A percentile compares a stretch with the other conserved stretches of the same genome.
phyloP scores from a whole-genome alignment of 2,113 vertebrate genomes.

The Platysternon megacephalum region DNA sequence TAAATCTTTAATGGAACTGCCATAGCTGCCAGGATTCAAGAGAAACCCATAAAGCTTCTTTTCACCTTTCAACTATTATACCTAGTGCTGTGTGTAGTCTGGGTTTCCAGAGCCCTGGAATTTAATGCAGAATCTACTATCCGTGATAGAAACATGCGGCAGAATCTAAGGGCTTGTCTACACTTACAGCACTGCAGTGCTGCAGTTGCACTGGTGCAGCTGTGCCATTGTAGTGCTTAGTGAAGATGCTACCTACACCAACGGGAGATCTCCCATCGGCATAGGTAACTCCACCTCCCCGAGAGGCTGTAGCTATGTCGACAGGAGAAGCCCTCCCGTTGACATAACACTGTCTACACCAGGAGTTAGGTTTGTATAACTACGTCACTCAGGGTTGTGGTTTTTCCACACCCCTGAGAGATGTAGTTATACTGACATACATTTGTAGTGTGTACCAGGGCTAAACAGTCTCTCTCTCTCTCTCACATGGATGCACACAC shows the following conservation, averaged over 20 bases:
- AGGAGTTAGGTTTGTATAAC: background rate
- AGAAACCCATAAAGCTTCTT: background rate
- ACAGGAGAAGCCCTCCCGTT: background rate
- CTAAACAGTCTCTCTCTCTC: no score
- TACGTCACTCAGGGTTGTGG: background rate
- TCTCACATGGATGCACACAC: no score
- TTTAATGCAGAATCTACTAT: background rate
- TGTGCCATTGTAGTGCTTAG: background rate
- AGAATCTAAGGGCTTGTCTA: background rate
- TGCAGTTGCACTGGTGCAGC: no score
- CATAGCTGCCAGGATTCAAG: background rate
- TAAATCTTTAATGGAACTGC: constrained; percentile 28
- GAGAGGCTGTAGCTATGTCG: background rate
- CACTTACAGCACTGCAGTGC: background rate
- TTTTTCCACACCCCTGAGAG: no score
- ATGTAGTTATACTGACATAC: no score
- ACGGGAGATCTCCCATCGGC: background rate
- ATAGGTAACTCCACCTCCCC: no score
- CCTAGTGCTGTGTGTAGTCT: background rate
- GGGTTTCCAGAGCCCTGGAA: background rate
- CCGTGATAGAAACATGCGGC: background rate
- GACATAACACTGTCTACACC: background rate
- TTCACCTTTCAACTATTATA: background rate
- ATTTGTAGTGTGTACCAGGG: no score
- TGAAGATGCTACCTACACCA: background rate